phyloP scores from a whole-genome alignment of 1,140 invertebrate genomes.

The Trinorchestia longiramus region DNA sequence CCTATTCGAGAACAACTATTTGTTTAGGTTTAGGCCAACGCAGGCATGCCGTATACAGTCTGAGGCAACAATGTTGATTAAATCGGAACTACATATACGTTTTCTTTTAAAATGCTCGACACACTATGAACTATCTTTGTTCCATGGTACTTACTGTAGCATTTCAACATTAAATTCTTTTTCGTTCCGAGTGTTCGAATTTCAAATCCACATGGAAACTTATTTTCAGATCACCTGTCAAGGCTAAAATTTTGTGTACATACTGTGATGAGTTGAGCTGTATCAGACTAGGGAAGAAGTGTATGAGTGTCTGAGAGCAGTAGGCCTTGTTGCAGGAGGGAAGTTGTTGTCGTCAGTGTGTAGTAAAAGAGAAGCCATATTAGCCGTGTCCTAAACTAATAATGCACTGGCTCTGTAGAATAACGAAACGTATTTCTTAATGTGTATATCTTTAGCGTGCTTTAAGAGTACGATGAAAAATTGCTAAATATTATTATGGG shows the following conservation, averaged over 20 bases:
- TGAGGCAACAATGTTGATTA: too few relatives aligned
- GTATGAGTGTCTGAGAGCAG: neutral
- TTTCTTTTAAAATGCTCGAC: too few relatives aligned
- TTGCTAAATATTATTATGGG: neutral
- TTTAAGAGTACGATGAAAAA: neutral
- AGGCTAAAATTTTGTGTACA: neutral
- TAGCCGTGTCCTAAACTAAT: neutral
- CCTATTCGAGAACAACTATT: too few relatives aligned
- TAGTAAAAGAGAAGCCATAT: neutral
- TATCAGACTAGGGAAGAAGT: neutral
- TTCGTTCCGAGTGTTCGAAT: neutral
- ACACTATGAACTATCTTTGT: too few relatives aligned
- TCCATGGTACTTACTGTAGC: too few relatives aligned
- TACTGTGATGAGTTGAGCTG: neutral
- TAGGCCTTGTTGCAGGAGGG: neutral
- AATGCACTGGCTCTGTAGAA: neutral
- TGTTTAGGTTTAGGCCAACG: too few relatives aligned
- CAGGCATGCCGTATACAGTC: too few relatives aligned
- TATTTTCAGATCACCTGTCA: neutral
- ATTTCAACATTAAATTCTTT: too few relatives aligned
- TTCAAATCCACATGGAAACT: neutral
- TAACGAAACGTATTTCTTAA: neutral
- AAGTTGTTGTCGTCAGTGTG: neutral
- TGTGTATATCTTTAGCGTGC: neutral
- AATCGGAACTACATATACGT: too few relatives aligned